phyloP scores from a whole-genome alignment of 2,113 vertebrate genomes.

The Thalassoma bifasciatum region DNA sequence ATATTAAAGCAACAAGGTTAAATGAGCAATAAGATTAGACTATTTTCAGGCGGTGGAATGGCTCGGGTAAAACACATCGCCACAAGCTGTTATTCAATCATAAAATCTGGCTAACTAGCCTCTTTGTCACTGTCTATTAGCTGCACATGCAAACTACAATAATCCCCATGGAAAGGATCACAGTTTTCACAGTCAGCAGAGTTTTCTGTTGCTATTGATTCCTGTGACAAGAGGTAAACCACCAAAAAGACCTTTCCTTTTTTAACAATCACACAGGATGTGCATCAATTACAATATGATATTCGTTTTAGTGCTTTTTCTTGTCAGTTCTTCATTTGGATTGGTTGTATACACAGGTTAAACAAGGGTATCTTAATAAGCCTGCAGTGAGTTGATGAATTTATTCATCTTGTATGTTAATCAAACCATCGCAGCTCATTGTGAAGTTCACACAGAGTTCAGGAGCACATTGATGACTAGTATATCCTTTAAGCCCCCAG shows the following conservation, averaged over 20 bases:
- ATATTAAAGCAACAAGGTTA: background rate
- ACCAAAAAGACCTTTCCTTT: background rate
- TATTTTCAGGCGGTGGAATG: background rate
- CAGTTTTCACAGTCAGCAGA: background rate
- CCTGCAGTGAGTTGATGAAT: no score
- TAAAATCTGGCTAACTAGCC: background rate
- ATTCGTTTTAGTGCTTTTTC: no score
- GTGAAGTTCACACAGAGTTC: background rate
- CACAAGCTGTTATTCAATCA: background rate
- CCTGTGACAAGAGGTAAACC: conserved; percentile 35
- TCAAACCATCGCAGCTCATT: background rate
- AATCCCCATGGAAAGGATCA: conserved; percentile 2
- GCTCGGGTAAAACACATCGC: background rate
- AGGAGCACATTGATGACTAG: background rate
- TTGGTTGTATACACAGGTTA: no score
- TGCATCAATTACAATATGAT: no score
- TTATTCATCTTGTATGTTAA: no score
- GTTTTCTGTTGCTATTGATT: conserved; percentile 11
- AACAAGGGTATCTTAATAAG: no score
- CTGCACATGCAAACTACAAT: background rate
- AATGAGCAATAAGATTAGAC: conserved; percentile 5
- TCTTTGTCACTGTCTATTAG: background rate
- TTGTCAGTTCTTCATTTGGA: no score
- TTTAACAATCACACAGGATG: no score
- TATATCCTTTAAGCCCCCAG: background rate